Base-by-base conservation (phyloP, 2,797 vertebrate species). In the Botia almorhae region DNA sequence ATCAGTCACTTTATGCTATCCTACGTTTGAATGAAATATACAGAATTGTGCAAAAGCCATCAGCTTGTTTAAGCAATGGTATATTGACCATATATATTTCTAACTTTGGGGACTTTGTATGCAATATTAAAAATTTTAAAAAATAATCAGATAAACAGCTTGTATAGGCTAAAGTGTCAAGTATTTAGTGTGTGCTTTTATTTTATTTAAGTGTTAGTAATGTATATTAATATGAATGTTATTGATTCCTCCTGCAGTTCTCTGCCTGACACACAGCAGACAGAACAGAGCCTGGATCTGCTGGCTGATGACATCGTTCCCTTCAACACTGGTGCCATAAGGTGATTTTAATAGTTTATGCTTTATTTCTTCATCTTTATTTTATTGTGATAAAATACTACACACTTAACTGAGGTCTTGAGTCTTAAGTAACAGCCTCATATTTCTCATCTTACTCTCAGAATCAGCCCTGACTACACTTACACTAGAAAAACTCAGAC, bases 221-320 rank as follows among this genome's bases (percentile, higher is more conserved):
- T 11, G 11, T 16, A 21, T 43, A 68, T 5, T 78, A 36, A 76
- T 4, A 83, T 76, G 85, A 33, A 77, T 56, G 14, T 83, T 21
- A 48, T 69, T 84, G 33, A 85, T 60, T 79, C 13, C 81, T 17
- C 46, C 84, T 70, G 82, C 63, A 91, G 90, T 55, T 55, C 55
- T 67, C 81, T 89, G 58, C 70, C 83, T 55, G 63, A 74, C 48
- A 88, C 88, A 55, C 21, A 39, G 77, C 84, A 89, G 75, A 82
- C 85, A 6, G 76, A 71, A 2, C 11, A 39, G 48, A 17, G 79
- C 33, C 79, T 89, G 82, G 86, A 92, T 72, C 76, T 90, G 69
- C 88, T 91, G 46, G 76, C 88, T 19, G 53, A 87, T 63, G 87
- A 90, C 80, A 72, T 89, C 53, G 88, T 88, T 51, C 73, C 83